Conservation (phyloP, 2,113 vertebrate species). For the Syngnathoides biaculeatus region DNA sequence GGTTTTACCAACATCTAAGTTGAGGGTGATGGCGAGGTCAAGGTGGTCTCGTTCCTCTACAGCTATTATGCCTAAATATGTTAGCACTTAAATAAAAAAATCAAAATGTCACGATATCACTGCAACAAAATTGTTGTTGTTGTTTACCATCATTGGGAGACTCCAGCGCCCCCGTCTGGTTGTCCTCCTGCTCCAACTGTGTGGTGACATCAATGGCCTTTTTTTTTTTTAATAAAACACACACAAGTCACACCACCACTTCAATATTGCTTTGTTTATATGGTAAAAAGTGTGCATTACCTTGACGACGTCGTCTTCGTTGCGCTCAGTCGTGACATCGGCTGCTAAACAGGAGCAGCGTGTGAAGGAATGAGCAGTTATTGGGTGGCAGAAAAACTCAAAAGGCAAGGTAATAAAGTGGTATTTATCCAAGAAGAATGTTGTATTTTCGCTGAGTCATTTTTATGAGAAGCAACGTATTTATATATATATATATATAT, state of each 20-base stretch:
- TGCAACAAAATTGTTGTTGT: not conserved
- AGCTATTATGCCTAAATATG: not conserved
- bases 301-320: not conserved
- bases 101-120: not conserved
- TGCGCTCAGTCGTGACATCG: not conserved
- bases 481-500: too few species aligned
- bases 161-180: not conserved
- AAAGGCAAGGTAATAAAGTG: not conserved
- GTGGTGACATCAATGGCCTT: not conserved
- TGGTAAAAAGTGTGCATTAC: not conserved
- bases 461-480: too few species aligned
- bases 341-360: not conserved
- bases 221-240: not conserved
- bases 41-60: not conserved
- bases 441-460: too few species aligned
- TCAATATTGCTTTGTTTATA: not conserved
- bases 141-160: slow-evolving; percentile 14
- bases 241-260: not conserved
- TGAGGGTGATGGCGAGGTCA: slow-evolving; percentile 28
- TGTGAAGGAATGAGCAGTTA: not conserved
- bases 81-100: too few species aligned
- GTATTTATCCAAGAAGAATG: not conserved
- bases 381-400: too few species aligned
- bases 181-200: slow-evolving; percentile 18
- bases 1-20: slow-evolving; percentile 18